Evolutionary conservation across 2,888 invertebrate genomes (phyloP), one percentile per base, ranked within the genome.

Genomic region (Criorhina ranunculi): DNA sequence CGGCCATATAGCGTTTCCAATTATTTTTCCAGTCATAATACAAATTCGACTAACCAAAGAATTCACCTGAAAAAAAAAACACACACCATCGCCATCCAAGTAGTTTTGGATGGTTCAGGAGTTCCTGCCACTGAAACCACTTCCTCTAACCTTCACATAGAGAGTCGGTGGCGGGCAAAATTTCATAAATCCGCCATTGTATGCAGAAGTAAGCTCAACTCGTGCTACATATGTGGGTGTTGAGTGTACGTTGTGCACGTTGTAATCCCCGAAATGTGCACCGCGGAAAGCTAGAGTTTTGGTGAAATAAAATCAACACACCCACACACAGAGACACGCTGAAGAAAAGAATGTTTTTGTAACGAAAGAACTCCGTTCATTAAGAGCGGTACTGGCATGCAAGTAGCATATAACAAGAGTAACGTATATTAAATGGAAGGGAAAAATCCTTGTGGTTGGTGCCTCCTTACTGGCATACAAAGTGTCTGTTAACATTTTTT

Each of bases 401-500:
- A 72, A 42, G 46, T 60, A 51, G 31, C 70, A 35, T 69, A 57
- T 70, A 66, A 64, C 64, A 59, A 51, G 69, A 69, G 67, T 73
- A 69, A 79, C 67, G 69, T 69, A 24, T 24, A 59, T 59, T 81
- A 51, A 76, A 69, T 49, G 67, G 19, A 67, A 78, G 4, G 24
- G 24, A 24, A 24, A 24, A 51, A 62, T 76, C 55, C 46, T 76
- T 51, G 8, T 46, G 49, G 12, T 31, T 29, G 42, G 24, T 31
- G 40, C 59, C 42, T 69, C 69, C 64, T 64, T 60, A 81, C 69
- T 64, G 35, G 75, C 75, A 59, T 69, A 59, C 79, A 85, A 85
- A 85, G 83, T 85, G 80, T 80, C 83, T 85, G 83, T 80, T 80
- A 85, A 85, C 83, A 85, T 85, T 85, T n/a, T 85, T 85, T 85